phyloP scores from a whole-genome alignment of 1,140 invertebrate species.

The Belonocnema kinseyi region DNA sequence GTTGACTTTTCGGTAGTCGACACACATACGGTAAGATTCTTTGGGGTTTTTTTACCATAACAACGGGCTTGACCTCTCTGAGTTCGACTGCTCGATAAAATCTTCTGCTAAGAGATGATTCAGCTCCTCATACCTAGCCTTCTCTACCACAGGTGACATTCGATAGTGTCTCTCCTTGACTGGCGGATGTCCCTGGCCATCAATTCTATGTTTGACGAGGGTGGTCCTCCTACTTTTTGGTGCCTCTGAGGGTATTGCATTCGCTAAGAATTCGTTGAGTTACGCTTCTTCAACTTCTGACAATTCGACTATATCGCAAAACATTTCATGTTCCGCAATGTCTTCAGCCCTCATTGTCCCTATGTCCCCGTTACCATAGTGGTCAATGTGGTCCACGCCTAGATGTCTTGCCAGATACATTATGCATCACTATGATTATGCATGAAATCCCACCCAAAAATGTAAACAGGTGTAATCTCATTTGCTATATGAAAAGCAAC shows the following conservation, averaged over 20 bases:
- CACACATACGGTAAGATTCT: too few relatives aligned
- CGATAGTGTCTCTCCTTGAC: background rate
- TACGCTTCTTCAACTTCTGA: background rate
- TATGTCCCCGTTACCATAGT: too few relatives aligned
- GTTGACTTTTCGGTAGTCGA: background rate
- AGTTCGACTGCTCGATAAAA: background rate
- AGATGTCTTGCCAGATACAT: too few relatives aligned
- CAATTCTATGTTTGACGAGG: background rate
- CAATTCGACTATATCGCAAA: background rate
- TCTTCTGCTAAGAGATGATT: background rate
- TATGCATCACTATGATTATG: background rate
- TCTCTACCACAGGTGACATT: background rate
- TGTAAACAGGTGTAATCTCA: background rate
- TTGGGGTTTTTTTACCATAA: background rate
- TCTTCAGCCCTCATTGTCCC: too few relatives aligned
- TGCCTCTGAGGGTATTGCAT: background rate
- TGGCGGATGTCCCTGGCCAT: background rate
- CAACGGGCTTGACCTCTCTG: background rate
- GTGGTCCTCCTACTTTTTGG: background rate
- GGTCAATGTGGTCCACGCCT: too few relatives aligned
- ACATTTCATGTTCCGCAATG: background rate
- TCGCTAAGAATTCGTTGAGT: background rate
- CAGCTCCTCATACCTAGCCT: background rate
- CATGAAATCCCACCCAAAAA: background rate
- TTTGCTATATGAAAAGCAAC: background rate